These are phyloP conservation scores for Tonatia bakeri DNA, from an alignment of 2,113 vertebrate genomes.

Conservation along the genomic window DNA sequence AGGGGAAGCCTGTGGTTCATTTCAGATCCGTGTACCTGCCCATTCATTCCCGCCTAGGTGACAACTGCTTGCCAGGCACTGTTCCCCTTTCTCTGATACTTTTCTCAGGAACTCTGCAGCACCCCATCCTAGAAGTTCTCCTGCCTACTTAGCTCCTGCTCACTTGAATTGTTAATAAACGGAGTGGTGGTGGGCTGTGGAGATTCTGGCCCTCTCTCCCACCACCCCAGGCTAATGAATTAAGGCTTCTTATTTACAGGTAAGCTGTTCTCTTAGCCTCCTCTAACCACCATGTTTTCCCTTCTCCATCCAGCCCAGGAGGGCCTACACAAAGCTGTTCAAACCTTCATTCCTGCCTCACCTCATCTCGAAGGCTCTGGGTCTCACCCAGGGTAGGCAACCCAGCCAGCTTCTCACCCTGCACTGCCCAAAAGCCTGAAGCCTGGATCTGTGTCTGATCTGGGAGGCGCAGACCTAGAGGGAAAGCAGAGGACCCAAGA, in stretches of 20 bases:
- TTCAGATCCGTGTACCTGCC: fast-evolving
- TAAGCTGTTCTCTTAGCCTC: not conserved
- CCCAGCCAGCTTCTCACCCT: not conserved
- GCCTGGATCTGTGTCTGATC: not conserved
- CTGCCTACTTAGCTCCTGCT: too few species aligned
- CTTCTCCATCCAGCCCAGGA: not conserved
- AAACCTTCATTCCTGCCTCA: not conserved
- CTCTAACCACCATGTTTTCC: not conserved
- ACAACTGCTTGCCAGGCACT: fast-evolving
- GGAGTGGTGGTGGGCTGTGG: fast-evolving
- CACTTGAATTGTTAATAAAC: fast-evolving
- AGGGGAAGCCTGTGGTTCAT: not conserved
- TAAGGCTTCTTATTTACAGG: not conserved
- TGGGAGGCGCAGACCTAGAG: not conserved
- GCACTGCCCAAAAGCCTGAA: not conserved
- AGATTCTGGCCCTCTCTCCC: not conserved
- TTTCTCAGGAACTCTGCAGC: not conserved
- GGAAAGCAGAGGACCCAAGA: not conserved
- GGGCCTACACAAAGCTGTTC: not conserved
- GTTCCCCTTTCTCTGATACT: not conserved
- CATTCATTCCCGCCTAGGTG: fast-evolving
- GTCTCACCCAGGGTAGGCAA: not conserved
- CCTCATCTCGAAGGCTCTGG: too few species aligned
- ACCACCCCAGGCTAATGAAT: not conserved
- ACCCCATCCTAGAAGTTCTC: not conserved